These are phyloP conservation scores for Sinella curviseta DNA, from an alignment of 1,140 invertebrate genomes.

Conservation along the genomic window DNA sequence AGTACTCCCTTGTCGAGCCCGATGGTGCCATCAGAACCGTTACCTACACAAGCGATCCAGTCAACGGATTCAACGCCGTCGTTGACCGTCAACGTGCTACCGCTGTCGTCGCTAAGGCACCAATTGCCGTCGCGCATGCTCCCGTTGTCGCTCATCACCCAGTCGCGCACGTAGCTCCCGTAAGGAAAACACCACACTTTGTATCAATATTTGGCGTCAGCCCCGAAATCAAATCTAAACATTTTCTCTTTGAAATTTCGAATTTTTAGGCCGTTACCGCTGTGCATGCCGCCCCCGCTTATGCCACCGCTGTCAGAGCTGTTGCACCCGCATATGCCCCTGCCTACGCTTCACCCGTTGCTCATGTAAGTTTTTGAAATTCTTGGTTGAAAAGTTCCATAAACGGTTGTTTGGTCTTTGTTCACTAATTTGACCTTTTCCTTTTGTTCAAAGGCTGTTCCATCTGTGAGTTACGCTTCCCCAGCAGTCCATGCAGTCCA, in stretches of 20 bases:
- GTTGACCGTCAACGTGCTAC: constrained; percentile 11
- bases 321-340: background rate
- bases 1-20: constrained; percentile 28
- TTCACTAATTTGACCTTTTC: too few relatives aligned
- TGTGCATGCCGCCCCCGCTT: constrained; percentile 6
- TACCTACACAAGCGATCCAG: constrained; percentile 33
- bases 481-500: background rate
- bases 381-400: too few relatives aligned
- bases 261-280: background rate
- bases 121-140: constrained; percentile 1
- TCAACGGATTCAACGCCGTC: constrained; percentile 35
- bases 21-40: constrained; percentile 35
- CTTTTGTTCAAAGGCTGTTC: background rate
- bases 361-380: too few relatives aligned
- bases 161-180: constrained; percentile 1
- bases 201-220: background rate
- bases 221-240: background rate
- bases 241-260: background rate
- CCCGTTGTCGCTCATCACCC: background rate
- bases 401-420: too few relatives aligned
- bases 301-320: background rate
- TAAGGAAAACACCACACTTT: background rate
- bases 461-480: background rate
- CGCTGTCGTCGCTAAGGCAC: background rate
- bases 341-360: too few relatives aligned